These are phyloP conservation scores for Drepana falcataria DNA, from an alignment of 2,888 invertebrate genomes.

Conservation along the genomic window DNA sequence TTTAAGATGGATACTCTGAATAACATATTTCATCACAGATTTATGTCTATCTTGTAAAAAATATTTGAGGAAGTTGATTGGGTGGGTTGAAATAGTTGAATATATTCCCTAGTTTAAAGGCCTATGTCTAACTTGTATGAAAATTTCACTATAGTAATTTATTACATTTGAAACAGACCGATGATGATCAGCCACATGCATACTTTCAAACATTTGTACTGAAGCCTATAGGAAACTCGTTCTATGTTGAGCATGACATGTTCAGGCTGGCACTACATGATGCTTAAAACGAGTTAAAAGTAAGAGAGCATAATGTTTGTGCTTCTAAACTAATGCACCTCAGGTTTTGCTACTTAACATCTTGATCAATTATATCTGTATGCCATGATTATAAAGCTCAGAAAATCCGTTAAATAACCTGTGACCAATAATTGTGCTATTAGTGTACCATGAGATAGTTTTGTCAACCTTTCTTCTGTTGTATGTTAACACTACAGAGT, in stretches of 20 bases:
- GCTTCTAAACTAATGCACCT: slow-evolving; percentile 23
- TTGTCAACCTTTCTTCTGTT: too few relatives aligned
- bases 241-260: slow-evolving; percentile 96
- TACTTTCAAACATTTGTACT: slow-evolving; percentile 96
- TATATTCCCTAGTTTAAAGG: too few relatives aligned
- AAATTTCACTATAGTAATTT: slow-evolving; percentile 30
- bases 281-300: slow-evolving; percentile 47
- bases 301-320: slow-evolving; percentile 39
- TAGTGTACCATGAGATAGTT: too few relatives aligned
- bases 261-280: slow-evolving; percentile 96
- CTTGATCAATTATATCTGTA: slow-evolving; percentile 3
- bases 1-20: too few relatives aligned
- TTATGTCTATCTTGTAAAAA: too few relatives aligned
- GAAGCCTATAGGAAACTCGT: slow-evolving; percentile 91
- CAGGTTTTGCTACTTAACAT: background rate
- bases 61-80: too few relatives aligned
- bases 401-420: too few relatives aligned
- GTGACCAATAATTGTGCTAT: too few relatives aligned
- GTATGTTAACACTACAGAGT: too few relatives aligned
- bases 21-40: too few relatives aligned
- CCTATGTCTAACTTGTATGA: too few relatives aligned
- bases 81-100: too few relatives aligned
- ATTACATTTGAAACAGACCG: slow-evolving; percentile 87
- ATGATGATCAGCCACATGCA: slow-evolving; percentile 95
- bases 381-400: slow-evolving; percentile 5